A percentile compares a stretch with the other conserved stretches of the same genome.
Conservation (phyloP, 92 coral and sea anemone species). For the Phenganax stokvisi region DNA sequence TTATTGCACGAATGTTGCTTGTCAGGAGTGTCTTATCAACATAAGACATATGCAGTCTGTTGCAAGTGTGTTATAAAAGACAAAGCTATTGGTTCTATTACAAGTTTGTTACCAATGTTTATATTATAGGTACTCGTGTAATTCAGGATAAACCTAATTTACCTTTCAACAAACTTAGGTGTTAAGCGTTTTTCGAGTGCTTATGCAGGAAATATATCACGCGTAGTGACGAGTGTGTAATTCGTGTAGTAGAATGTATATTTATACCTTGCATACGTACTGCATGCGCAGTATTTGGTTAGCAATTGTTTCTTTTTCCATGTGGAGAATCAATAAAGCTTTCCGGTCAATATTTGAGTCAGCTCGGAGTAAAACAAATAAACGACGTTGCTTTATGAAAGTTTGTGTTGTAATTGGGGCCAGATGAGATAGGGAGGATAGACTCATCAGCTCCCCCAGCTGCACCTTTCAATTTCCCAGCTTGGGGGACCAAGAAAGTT, state of each 20-base stretch:
- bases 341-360: conserved; percentile 43
- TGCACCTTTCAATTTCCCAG: conserved; percentile 42
- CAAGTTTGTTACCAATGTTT: neutral
- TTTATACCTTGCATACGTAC: no score
- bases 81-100: neutral
- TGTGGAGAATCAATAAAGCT: conserved; percentile 29
- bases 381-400: conserved; percentile 6
- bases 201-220: neutral
- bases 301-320: conserved; percentile 14
- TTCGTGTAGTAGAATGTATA: neutral
- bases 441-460: conserved; percentile 30
- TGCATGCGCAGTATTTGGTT: neutral
- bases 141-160: conserved; percentile 25
- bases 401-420: conserved; percentile 37
- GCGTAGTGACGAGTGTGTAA: neutral
- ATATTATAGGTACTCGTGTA: neutral
- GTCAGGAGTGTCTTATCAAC: neutral
- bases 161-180: conserved; percentile 37
- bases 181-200: conserved; percentile 32
- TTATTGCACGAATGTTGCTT: neutral
- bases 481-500: conserved; percentile 40
- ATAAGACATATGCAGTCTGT: neutral
- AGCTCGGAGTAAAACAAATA: conserved; percentile 32
- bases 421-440: conserved; percentile 29
- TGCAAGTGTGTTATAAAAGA: no score